phyloP scores from a whole-genome alignment of 2,797 vertebrate species.

The Acanthiza pusilla region DNA sequence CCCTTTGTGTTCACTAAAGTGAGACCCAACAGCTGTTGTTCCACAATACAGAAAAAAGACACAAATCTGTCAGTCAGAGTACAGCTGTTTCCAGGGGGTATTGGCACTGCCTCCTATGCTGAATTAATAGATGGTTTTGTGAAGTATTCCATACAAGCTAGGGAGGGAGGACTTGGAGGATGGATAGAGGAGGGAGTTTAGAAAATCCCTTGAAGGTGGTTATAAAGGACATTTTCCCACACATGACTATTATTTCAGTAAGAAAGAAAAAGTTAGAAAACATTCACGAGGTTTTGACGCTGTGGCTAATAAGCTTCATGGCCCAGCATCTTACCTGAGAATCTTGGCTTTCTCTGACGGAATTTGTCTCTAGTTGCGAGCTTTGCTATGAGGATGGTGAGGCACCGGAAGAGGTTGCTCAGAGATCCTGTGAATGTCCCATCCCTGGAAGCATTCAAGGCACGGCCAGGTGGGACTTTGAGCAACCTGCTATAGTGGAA shows the following conservation, averaged over 20 bases:
- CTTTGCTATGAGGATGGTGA: not conserved
- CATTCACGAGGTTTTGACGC: not conserved
- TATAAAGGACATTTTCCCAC: not conserved
- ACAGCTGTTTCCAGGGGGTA: not conserved
- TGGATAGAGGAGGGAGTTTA: not conserved
- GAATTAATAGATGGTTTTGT: not conserved
- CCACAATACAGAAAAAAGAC: not conserved
- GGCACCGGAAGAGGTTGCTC: not conserved
- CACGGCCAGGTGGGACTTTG: fast-evolving
- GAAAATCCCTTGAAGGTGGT: not conserved
- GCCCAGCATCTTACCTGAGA: fast-evolving
- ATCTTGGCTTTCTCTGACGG: not conserved
- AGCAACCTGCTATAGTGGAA: not conserved
- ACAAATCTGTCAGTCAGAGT: not conserved
- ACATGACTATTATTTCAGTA: not conserved
- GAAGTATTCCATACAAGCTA: not conserved
- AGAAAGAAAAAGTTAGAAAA: not conserved
- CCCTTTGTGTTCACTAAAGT: not conserved
- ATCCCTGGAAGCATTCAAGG: not conserved
- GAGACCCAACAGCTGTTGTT: not conserved
- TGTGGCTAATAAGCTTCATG: not conserved
- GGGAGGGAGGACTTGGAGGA: not conserved
- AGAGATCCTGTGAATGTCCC: not conserved
- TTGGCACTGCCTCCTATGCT: not conserved
- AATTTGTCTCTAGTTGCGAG: not conserved